A percentile compares a stretch with the other conserved stretches of the same genome.
These are phyloP conservation scores for Junonia oenone DNA, from an alignment of 2,888 invertebrate genomes.

Conservation along the genomic window DNA sequence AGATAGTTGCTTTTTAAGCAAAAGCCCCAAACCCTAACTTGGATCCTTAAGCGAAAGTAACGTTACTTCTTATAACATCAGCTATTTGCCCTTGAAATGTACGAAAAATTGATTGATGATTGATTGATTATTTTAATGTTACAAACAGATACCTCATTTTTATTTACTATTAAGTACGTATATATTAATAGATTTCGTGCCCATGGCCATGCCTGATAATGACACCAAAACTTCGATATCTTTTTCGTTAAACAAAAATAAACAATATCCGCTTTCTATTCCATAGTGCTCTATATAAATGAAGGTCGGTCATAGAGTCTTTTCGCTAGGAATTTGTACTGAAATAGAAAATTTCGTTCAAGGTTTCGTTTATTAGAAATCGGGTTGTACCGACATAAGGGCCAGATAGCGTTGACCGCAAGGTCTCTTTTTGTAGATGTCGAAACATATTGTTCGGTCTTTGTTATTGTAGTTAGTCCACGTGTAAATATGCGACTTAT, in stretches of 20 bases:
- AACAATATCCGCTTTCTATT: neutral
- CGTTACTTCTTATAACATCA: too few relatives aligned
- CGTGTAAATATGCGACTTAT: neutral
- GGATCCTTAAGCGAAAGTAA: too few relatives aligned
- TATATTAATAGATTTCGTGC: too few relatives aligned
- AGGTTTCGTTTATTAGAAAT: constrained; percentile 61
- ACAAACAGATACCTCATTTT: too few relatives aligned
- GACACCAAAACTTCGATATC: too few relatives aligned
- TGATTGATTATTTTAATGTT: too few relatives aligned
- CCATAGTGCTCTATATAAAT: neutral
- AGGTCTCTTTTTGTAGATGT: constrained; percentile 61
- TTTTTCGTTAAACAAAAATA: neutral
- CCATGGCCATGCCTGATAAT: neutral
- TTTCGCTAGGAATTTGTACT: constrained; percentile 22
- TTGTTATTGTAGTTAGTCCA: neutral
- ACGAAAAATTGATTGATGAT: too few relatives aligned
- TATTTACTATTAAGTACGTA: too few relatives aligned
- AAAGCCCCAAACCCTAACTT: too few relatives aligned
- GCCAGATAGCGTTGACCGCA: constrained; percentile 45
- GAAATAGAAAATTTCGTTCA: constrained; percentile 51
- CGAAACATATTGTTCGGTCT: constrained; percentile 42
- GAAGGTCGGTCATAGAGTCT: constrained; percentile 20
- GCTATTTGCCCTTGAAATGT: too few relatives aligned
- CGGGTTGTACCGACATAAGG: constrained; percentile 55
- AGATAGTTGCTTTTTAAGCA: too few relatives aligned